A percentile compares a stretch with the other conserved stretches of the same genome.
These are phyloP conservation scores for Tapirus terrestris DNA, from an alignment of 2,113 vertebrate species.

Conservation along the genomic window DNA sequence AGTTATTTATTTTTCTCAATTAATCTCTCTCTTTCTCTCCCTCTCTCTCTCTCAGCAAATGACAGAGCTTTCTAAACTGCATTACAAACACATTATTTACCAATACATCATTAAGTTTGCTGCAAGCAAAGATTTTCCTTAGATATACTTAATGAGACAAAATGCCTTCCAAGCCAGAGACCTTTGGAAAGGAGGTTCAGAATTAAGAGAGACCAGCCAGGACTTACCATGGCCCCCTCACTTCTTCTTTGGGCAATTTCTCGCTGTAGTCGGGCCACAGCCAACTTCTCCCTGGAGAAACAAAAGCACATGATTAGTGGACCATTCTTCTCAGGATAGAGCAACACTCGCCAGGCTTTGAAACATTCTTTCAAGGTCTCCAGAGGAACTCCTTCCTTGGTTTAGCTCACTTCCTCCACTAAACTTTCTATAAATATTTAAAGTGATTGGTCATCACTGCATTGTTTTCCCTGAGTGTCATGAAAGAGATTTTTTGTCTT, in stretches of 20 bases:
- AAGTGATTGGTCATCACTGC: not conserved
- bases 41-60: not conserved
- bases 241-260: constrained; percentile 92
- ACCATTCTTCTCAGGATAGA: not conserved
- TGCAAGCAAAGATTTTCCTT: constrained; percentile 35
- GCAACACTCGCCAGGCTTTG: not conserved
- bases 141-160: constrained; percentile 20
- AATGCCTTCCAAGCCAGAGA: not conserved
- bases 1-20: not conserved
- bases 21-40: not conserved
- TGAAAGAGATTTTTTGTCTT: not conserved
- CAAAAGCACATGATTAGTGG: constrained; percentile 78
- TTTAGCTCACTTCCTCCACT: constrained; percentile 56
- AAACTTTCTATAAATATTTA: constrained; percentile 41
- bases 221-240: constrained; percentile 94
- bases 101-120: not conserved
- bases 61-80: not conserved
- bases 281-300: constrained; percentile 93
- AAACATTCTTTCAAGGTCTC: constrained; percentile 66
- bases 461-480: constrained; percentile 28
- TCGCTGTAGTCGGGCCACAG: constrained; percentile 93
- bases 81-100: not conserved
- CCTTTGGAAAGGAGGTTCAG: not conserved
- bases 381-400: constrained; percentile 50
- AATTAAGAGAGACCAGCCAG: not conserved